Evolutionary conservation across 2,888 invertebrate species (phyloP).

Genomic region (Pseudococcus longispinus): DNA sequence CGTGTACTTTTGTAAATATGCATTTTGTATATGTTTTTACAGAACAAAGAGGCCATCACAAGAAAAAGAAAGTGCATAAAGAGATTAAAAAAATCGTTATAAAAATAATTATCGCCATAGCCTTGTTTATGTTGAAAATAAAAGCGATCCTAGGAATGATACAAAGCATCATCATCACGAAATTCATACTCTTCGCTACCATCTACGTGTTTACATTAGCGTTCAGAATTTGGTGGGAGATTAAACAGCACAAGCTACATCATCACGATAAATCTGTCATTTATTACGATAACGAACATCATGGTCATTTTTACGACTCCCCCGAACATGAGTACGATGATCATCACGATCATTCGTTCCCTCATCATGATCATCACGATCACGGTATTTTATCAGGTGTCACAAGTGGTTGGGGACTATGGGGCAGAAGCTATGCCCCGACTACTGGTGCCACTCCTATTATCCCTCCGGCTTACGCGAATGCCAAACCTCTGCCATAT

Average conservation of each 20-base stretch:
- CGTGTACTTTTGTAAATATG: not conserved
- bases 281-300: conserved; percentile 59
- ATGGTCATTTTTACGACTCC: conserved; percentile 61
- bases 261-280: conserved; percentile 57
- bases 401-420: conserved; percentile 59
- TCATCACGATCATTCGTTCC: conserved; percentile 49
- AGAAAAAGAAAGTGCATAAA: conserved; percentile 61
- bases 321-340: conserved; percentile 59
- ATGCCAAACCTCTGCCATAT: conserved; percentile 52
- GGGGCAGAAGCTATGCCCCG: conserved; percentile 53
- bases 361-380: conserved; percentile 58
- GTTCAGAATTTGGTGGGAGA: conserved; percentile 60
- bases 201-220: conserved; percentile 60
- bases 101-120: conserved; percentile 60
- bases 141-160: conserved; percentile 61
- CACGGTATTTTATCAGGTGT: conserved; percentile 58
- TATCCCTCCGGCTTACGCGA: conserved; percentile 11
- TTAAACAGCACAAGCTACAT: conserved; percentile 57
- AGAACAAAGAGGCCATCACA: conserved; percentile 60
- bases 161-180: conserved; percentile 61
- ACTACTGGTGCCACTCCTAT: conserved; percentile 31
- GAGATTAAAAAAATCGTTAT: conserved; percentile 61
- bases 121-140: conserved; percentile 61
- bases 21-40: conserved; percentile 51
- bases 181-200: conserved; percentile 60